Conservation (phyloP, 2,888 invertebrate genomes). For the Drosophila formosana region DNA sequence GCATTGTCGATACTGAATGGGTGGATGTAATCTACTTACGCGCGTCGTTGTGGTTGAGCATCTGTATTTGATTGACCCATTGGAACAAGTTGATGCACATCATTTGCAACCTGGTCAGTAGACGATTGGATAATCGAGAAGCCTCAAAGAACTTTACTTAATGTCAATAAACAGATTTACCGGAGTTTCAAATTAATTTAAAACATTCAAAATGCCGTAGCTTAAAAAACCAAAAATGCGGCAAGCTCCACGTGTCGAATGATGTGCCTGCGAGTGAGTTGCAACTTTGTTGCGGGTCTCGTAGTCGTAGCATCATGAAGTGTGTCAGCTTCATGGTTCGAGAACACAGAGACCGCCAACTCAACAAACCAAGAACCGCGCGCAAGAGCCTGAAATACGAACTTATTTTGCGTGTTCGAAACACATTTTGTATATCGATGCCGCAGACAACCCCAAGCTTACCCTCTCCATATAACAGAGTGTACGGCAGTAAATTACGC, state of each 20-base stretch:
- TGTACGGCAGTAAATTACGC: conserved; percentile 40
- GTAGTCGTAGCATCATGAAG: conserved; percentile 2
- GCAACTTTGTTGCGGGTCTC: conserved; percentile 5
- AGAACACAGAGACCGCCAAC: conserved; percentile 17
- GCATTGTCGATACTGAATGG: conserved; percentile 62
- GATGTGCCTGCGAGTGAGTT: neutral
- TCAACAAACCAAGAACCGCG: conserved; percentile 20
- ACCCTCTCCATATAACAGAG: conserved; percentile 5
- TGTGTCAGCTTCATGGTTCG: conserved; percentile 3
- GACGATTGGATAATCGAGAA: neutral
- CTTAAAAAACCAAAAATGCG: neutral
- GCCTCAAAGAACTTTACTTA: neutral
- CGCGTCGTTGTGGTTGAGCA: conserved; percentile 63
- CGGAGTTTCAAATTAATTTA: conserved; percentile 2
- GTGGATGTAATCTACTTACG: conserved; percentile 70
- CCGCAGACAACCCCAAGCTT: neutral
- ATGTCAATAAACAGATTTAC: neutral
- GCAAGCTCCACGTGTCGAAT: neutral
- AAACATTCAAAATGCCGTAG: conserved; percentile 5
- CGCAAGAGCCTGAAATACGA: conserved; percentile 35
- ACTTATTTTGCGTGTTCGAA: conserved; percentile 54
- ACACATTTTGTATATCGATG: conserved; percentile 35
- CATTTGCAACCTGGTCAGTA: neutral
- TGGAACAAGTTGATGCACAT: neutral
- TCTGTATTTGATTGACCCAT: conserved; percentile 3